A percentile compares a stretch with the other conserved stretches of the same genome.
These are phyloP conservation scores for Nephrotoma flavescens DNA, from an alignment of 2,888 invertebrate species.

Conservation along the genomic window DNA sequence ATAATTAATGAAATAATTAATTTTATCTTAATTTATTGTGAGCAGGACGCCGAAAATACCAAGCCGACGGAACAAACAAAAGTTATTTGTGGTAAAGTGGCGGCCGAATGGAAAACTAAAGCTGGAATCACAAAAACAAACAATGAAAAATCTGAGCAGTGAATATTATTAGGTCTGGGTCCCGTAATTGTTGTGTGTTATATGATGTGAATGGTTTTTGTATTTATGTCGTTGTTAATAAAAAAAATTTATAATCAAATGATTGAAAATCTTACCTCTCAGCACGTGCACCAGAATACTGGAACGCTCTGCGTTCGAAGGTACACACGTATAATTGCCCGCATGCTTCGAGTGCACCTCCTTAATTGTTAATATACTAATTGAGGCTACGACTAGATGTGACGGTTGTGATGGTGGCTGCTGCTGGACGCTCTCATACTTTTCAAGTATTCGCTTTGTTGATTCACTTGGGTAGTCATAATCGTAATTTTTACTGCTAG, in stretches of 20 bases:
- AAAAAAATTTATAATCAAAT: not conserved
- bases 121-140: not conserved
- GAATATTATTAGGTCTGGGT: not conserved
- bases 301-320: conserved; percentile 60
- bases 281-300: conserved; percentile 62
- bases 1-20: not conserved
- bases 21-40: not conserved
- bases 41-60: not conserved
- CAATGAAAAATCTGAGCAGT: not conserved
- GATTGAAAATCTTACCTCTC: conserved; percentile 34
- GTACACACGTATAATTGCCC: conserved; percentile 71
- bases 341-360: conserved; percentile 48
- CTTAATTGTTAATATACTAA: conserved; percentile 49
- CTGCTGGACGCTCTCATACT: not conserved
- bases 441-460: not conserved
- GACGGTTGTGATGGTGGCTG: conserved; percentile 6
- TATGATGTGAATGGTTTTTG: not conserved
- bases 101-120: not conserved
- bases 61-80: not conserved
- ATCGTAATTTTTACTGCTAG: conserved; percentile 7
- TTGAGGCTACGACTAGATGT: conserved; percentile 14
- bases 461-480: not conserved
- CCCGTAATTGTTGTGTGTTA: not conserved
- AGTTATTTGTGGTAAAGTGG: not conserved
- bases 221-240: not conserved